Conservation (phyloP, 2,888 invertebrate species). For the Brachylomia viminalis region DNA sequence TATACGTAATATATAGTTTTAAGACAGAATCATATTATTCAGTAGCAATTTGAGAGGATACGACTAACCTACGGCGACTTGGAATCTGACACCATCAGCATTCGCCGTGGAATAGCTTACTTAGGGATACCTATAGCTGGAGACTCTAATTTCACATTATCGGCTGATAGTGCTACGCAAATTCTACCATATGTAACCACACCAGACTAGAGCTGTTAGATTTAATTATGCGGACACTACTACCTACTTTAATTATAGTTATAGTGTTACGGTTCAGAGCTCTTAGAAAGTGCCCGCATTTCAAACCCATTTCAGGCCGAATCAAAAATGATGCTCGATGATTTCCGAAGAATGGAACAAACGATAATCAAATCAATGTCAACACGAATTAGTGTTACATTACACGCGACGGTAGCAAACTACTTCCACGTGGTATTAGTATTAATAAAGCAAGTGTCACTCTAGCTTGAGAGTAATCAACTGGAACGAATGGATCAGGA, state of each 20-base stretch:
- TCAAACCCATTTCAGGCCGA: no score
- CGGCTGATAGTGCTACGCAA: not conserved
- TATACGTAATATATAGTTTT: not conserved
- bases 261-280: not conserved
- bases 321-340: not conserved
- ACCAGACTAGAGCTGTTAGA: no score
- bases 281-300: not conserved
- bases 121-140: not conserved
- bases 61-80: not conserved
- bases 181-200: no score
- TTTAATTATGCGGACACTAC: no score
- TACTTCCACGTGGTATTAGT: not conserved
- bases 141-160: not conserved
- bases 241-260: not conserved
- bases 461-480: not conserved
- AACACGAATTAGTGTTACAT: not conserved
- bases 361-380: not conserved
- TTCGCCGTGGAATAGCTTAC: not conserved
- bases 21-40: not conserved
- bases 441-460: constrained; percentile 13
- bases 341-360: not conserved
- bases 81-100: not conserved
- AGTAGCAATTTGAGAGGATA: not conserved
- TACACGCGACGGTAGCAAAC: not conserved
- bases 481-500: constrained; percentile 22